Percentiles rank a stretch among this genome's conserved stretches.
Conservation (phyloP, 2,888 invertebrate species). For the Eupithecia vulgata region DNA sequence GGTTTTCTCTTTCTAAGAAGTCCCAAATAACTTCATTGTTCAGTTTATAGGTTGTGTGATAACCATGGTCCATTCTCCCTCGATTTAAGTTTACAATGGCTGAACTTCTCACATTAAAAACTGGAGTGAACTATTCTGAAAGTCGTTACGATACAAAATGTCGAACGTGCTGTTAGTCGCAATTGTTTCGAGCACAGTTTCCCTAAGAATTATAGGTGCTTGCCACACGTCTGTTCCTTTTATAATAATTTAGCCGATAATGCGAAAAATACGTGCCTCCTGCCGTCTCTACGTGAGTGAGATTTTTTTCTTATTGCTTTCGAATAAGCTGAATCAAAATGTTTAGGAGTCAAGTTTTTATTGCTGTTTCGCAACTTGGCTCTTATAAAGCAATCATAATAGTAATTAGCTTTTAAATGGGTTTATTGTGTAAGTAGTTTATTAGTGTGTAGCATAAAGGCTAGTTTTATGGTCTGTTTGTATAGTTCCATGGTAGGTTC, state of each 20-base stretch:
- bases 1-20: background rate
- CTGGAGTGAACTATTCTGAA: conserved; percentile 46
- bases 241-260: conserved; percentile 81
- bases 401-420: conserved; percentile 15
- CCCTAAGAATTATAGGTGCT: conserved; percentile 60
- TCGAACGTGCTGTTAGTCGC: conserved; percentile 61
- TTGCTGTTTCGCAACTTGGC: conserved; percentile 7
- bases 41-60: conserved; percentile 21
- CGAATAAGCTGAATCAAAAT: conserved; percentile 74
- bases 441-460: conserved; percentile 11
- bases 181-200: conserved; percentile 62
- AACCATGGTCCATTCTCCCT: conserved; percentile 38
- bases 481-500: background rate
- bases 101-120: conserved; percentile 44
- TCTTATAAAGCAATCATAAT: conserved; percentile 15
- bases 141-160: conserved; percentile 47
- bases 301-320: conserved; percentile 70
- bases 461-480: background rate
- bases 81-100: conserved; percentile 40
- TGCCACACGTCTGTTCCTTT: conserved; percentile 76
- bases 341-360: conserved; percentile 43
- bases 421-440: conserved; percentile 6
- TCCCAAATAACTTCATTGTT: conserved; percentile 10
- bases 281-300: conserved; percentile 72
- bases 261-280: conserved; percentile 81